Percentiles rank a stretch among this genome's conserved stretches.
Evolutionary conservation across 1,140 invertebrate species (phyloP).

Genomic region (Bombus difficillimus): DNA sequence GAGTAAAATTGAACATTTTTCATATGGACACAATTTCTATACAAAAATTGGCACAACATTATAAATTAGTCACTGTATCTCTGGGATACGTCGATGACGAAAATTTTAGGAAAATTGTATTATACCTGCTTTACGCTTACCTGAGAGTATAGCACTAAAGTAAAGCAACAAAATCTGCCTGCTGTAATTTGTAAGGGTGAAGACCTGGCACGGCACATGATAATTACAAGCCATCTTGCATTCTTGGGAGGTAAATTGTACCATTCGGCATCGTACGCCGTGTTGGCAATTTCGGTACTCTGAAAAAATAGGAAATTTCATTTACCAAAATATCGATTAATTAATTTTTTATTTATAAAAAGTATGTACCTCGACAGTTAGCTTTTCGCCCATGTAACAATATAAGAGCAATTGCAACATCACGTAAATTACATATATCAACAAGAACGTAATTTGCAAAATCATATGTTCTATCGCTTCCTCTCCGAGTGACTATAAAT

Average conservation of each 20-base stretch:
- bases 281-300: constrained; percentile 65
- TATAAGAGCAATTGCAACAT: constrained; percentile 61
- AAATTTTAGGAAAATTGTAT: neutral
- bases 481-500: constrained; percentile 11
- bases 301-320: constrained; percentile 47
- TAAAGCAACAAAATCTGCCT: constrained; percentile 68
- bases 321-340: too few species aligned
- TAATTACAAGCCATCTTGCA: constrained; percentile 63
- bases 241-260: constrained; percentile 61
- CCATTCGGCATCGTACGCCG: constrained; percentile 72
- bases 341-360: neutral
- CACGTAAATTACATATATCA: constrained; percentile 34
- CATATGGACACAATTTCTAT: too few species aligned
- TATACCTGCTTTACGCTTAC: constrained; percentile 19
- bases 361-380: constrained; percentile 47
- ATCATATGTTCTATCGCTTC: neutral
- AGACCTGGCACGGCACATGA: constrained; percentile 67
- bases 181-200: constrained; percentile 68
- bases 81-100: too few species aligned
- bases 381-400: constrained; percentile 62
- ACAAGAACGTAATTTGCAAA: constrained; percentile 47
- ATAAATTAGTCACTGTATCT: too few species aligned
- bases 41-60: too few species aligned
- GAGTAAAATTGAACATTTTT: too few species aligned
- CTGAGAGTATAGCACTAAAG: constrained; percentile 52